Evolutionary conservation across 2,888 invertebrate species (phyloP).

Genomic region (Spatulosminthurus flaviceps): DNA sequence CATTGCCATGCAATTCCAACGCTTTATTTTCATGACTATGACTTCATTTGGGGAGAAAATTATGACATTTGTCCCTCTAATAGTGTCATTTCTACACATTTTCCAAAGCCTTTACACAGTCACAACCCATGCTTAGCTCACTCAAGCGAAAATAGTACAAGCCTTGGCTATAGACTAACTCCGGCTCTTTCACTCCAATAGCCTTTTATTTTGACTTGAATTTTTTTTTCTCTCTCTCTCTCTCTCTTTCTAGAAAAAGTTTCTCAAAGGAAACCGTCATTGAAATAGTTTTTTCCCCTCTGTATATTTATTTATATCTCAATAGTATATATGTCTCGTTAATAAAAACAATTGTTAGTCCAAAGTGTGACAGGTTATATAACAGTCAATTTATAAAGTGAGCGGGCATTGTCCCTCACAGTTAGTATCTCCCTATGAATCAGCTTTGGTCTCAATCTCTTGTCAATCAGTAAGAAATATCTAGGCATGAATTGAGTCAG

Average conservation of each 20-base stretch:
- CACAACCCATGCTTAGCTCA: slow-evolving; percentile 29
- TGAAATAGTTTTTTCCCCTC: too few relatives aligned
- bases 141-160: slow-evolving; percentile 37
- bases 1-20: slow-evolving; percentile 50
- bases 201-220: slow-evolving; percentile 44
- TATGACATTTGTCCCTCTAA: slow-evolving; percentile 61
- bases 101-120: slow-evolving; percentile 43
- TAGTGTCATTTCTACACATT: slow-evolving; percentile 54
- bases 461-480: too few relatives aligned
- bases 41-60: slow-evolving; percentile 61
- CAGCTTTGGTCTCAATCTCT: too few relatives aligned
- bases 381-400: slow-evolving; percentile 7
- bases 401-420: neutral
- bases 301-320: too few relatives aligned
- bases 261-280: slow-evolving; percentile 15
- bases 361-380: neutral
- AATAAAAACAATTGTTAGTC: neutral
- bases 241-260: slow-evolving; percentile 1
- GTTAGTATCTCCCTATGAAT: neutral
- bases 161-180: slow-evolving; percentile 22
- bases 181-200: slow-evolving; percentile 21
- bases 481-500: too few relatives aligned
- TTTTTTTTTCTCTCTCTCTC: slow-evolving; percentile 23
- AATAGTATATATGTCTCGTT: too few relatives aligned
- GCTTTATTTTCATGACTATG: slow-evolving; percentile 62